Evolutionary conservation across 2,888 invertebrate genomes (phyloP), one percentile per base, ranked within the genome.

Genomic region (Neelides folsomi): DNA sequence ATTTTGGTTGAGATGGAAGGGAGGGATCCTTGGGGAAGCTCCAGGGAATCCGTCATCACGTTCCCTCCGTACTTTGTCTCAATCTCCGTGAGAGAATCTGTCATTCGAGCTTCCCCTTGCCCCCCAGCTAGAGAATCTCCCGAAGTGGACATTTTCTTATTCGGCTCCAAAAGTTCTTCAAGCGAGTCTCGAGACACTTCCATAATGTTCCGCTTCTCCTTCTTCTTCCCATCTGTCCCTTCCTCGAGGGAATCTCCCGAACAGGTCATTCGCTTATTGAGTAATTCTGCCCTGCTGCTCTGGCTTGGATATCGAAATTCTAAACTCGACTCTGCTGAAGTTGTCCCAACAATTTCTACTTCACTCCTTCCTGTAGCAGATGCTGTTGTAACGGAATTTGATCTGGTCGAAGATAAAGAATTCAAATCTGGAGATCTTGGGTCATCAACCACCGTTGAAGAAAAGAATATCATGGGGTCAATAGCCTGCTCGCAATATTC

Each of bases 111-210:
- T 38, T 51, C 10, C 39, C 40, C 38, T 10, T 27, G 36, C 6
- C 13, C 16, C 13, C 50, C 52, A n/a, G 49, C 76, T 13, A 76
- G 73, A 1, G 76, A 76, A 66, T 69, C 68, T n/a, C 68, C 66
- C 58, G 69, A 69, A 6, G 58, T 56, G n/a, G 66, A 64, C 57
- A 66, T 66, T 37, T 63, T 62, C 64, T 75, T 71, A 60, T 65
- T 72, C 46, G 71, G 39, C 49, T 52, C 16, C 37, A 57, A 12
- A 65, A 77, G 77, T 56, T 77, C 73, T 59, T 82, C 82, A 51
- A 82, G 69, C 49, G 82, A 82, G 66, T 83, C 82, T 1, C 78
- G 76, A 65, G 81, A 82, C 41, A 77, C 77, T 57, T 77, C 71
- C 49, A 71, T 71, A 12, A 67, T 67, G 43, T 56, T 68, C 65